Percentiles rank a stretch among this genome's conserved stretches.
These are phyloP conservation scores for Scortum barcoo DNA, from an alignment of 2,113 vertebrate genomes.

Conservation along the genomic window DNA sequence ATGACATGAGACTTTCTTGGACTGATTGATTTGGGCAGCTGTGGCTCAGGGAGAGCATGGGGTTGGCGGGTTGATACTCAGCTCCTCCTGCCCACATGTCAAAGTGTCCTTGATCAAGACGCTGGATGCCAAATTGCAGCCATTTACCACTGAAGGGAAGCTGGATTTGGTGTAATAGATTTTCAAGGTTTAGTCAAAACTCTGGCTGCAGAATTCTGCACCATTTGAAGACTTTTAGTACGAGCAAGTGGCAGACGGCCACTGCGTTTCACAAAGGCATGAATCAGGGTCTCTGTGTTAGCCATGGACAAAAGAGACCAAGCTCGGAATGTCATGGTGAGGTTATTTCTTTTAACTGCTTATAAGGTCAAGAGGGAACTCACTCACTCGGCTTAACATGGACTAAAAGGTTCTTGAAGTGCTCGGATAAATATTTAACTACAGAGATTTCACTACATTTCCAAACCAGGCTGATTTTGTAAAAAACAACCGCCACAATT, in stretches of 20 bases:
- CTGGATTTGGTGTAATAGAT: neutral
- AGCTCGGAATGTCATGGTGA: no score
- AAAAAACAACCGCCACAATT: neutral
- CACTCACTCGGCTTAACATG: neutral
- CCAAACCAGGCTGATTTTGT: neutral
- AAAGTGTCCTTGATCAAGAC: no score
- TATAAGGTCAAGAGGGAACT: neutral
- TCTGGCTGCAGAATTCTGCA: neutral
- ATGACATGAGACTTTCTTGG: slow-evolving; percentile 82
- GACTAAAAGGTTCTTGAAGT: neutral
- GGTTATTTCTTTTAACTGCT: neutral
- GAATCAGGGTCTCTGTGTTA: neutral
- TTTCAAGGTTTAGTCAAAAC: neutral
- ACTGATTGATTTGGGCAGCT: no score
- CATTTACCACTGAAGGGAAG: neutral
- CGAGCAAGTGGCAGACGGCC: no score
- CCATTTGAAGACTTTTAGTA: neutral
- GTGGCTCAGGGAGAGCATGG: no score
- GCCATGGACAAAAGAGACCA: no score
- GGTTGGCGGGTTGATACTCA: no score
- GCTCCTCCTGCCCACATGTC: no score
- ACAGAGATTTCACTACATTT: neutral
- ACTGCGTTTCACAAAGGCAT: neutral
- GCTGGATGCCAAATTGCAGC: no score
- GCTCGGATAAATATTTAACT: neutral